Evolutionary conservation across 2,797 vertebrate genomes (phyloP).

Genomic region (Enteromius afrohamiltoni): DNA sequence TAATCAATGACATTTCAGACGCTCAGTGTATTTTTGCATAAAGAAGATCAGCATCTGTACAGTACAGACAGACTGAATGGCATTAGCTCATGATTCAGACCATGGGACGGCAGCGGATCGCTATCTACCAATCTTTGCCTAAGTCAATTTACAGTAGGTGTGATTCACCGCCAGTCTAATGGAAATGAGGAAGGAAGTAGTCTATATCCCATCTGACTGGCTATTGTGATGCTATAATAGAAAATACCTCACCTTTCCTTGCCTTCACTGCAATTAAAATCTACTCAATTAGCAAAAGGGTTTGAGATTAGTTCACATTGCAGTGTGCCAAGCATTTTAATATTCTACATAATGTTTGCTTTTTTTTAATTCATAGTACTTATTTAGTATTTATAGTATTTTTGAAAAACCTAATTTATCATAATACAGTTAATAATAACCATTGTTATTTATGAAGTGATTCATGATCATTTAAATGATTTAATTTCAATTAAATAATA

Average conservation of each 20-base stretch:
- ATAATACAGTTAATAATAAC: too few species aligned
- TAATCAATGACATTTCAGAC: conserved; percentile 36
- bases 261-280: neutral
- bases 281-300: neutral
- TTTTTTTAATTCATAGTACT: neutral
- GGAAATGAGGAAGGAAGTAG: conserved; percentile 18
- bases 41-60: conserved; percentile 17
- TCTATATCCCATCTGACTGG: neutral
- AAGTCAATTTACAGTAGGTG: neutral
- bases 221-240: conserved; percentile 6
- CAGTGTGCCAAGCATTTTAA: neutral
- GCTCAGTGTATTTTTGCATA: conserved; percentile 46
- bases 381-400: neutral
- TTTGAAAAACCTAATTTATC: neutral
- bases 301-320: conserved; percentile 28
- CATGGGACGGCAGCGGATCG: neutral
- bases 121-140: conserved; percentile 21
- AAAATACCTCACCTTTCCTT: neutral
- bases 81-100: neutral
- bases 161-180: neutral
- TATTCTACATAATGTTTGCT: neutral
- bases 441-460: neutral
- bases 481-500: neutral
- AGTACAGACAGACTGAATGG: conserved; percentile 11
- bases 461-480: neutral